Evolutionary conservation across 2,888 invertebrate genomes (phyloP), one percentile per base, ranked within the genome.

Genomic region (Microctonus brassicae): DNA sequence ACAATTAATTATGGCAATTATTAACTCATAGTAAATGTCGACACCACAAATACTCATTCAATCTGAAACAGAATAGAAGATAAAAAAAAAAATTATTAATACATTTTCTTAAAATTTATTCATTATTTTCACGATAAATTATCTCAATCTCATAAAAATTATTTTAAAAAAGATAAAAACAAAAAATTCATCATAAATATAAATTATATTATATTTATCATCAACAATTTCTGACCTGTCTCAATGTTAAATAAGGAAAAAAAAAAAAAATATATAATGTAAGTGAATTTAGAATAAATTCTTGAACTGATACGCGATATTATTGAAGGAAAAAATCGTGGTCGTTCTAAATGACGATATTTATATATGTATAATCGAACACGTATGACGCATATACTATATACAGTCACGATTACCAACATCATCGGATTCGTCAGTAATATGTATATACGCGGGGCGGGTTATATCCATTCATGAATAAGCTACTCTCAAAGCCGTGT

Each of bases 11-110:
- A 80, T 82, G 81, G 79, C 81, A 81, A 81, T 83, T 1, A 47
- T 86, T 84, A 85, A 80, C 86, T 86, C 87, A 86, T 86, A 83
- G 83, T 85, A 81, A 75, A 81, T 81, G 76, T 80, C 80, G 81
- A 78, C 81, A 81, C 82, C 81, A 78, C 81, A 80, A 78, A 77
- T 75, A 81, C 81, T 81, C 86, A 85, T 86, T 81, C 81, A 83
- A 86, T 79, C 86, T 86, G 83, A 20, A 86, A 86, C 81, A 83
- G 39, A 81, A 73, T 76, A 77, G 72, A 75, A 36, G n/a, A 68
- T 22, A 63, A 47, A 47, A 33, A 29, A 67, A 65, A 47, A 60
- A 62, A n/a, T n/a, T n/a, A n/a, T n/a, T 65, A 65, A 36, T 34
- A 60, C 29, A 69, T 24, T 22, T 42, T 63, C 53, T 36, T 10